Evolutionary conservation across 2,888 invertebrate species (phyloP).

Genomic region (Neoascia interrupta): DNA sequence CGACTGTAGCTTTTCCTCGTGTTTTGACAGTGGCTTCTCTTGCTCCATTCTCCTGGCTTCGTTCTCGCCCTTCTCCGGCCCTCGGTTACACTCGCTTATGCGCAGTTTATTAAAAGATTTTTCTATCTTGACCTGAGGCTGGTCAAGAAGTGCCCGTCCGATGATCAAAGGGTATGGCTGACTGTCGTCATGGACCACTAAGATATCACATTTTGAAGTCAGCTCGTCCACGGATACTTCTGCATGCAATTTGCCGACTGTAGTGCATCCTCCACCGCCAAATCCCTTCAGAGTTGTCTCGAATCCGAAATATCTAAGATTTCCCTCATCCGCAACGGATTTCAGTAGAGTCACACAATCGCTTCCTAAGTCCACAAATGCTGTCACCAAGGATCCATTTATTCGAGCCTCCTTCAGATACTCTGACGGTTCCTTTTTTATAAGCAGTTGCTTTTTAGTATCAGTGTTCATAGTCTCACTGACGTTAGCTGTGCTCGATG

Average conservation of each 20-base stretch:
- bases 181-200: conserved; percentile 7
- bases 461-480: no score
- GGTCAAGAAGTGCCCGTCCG: conserved; percentile 6
- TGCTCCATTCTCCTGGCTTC: no score
- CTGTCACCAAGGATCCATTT: not conserved
- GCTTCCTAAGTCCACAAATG: conserved; percentile 7
- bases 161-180: conserved; percentile 5
- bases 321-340: not conserved
- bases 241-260: not conserved
- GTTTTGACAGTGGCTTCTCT: no score
- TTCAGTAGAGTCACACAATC: conserved; percentile 12
- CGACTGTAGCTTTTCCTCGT: no score
- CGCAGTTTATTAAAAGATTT: not conserved
- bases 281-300: not conserved
- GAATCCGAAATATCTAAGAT: not conserved
- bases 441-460: not conserved
- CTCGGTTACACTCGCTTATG: not conserved
- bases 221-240: conserved; percentile 4
- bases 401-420: no score
- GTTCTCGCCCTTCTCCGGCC: no score
- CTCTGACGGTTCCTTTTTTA: no score
- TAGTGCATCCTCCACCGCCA: conserved; percentile 8
- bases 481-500: no score
- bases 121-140: not conserved
- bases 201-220: not conserved